Evolutionary conservation across 2,888 invertebrate species (phyloP).

Genomic region (Andrena haemorrhoa): DNA sequence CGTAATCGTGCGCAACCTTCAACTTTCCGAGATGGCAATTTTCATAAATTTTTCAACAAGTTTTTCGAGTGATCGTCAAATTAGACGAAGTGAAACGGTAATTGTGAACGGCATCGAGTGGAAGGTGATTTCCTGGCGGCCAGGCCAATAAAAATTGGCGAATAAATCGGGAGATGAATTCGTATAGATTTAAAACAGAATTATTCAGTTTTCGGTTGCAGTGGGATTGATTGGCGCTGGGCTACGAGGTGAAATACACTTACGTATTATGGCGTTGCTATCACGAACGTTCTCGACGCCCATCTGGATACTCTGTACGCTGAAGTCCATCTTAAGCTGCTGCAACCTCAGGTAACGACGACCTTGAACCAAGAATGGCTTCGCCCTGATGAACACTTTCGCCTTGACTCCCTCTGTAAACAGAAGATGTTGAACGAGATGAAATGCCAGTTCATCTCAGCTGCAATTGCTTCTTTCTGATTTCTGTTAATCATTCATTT

Average conservation of each 20-base stretch:
- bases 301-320: constrained; percentile 93
- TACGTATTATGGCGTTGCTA: constrained; percentile 92
- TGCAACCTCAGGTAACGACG: constrained; percentile 90
- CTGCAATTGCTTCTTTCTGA: background rate
- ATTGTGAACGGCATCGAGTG: background rate
- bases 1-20: too few relatives aligned
- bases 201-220: background rate
- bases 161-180: too few relatives aligned
- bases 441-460: too few relatives aligned
- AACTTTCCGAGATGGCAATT: background rate
- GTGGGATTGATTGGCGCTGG: background rate
- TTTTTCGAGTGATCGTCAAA: background rate
- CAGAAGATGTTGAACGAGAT: background rate
- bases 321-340: constrained; percentile 94
- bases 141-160: too few relatives aligned
- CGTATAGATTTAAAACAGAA: too few relatives aligned
- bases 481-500: background rate
- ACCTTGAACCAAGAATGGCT: constrained; percentile 88
- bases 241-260: constrained; percentile 82
- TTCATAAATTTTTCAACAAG: background rate
- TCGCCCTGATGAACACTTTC: constrained; percentile 93
- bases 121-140: background rate
- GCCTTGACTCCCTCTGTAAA: constrained; percentile 92
- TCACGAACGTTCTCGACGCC: constrained; percentile 94
- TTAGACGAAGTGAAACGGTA: background rate